Evolutionary conservation across 2,113 vertebrate genomes (phyloP), one percentile per base, ranked within the genome.

Genomic region (Candoia aspera): DNA sequence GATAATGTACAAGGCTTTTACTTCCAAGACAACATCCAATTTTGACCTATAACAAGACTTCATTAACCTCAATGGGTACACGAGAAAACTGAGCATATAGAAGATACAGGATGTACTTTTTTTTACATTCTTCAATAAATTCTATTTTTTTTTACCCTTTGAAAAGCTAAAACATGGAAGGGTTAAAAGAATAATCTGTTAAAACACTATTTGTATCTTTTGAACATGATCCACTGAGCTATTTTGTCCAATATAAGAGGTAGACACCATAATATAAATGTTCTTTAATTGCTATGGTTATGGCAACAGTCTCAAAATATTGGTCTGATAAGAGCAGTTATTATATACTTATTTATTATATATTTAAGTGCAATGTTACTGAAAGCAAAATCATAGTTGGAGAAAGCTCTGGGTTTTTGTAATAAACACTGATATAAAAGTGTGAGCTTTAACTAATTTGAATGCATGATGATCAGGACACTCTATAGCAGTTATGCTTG

Each of bases 1-100:
- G 94, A 95, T 92, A 90, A 94, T 92, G 0, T 0, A 21, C 55
- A 86, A 8, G 53, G 29, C 6, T 97, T 96, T 96, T 53, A 84
- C 90, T 95, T 87, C 49, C 88, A 57, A 90, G 84, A 88, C 1
- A 92, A n/a, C 17, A 89, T 79, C 94, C 79, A 84, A 0, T 92
- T 96, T 92, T 94, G 57, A 94, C 29, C 26, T 19, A 21, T 62
- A 64, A 86, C 53, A 92, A 94, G 29, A 89, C 92, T 91, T 88
- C 42, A 90, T 33, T 73, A 58, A 4, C 68, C 53, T 12, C 6
- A 17, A 94, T 15, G 87, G 33, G 10, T 8, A 94, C 58, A 90
- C 87, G 17, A 6, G 21, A 92, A 95, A 46, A 91, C 0, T 21
- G 62, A 13, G 85, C 55, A 90, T 8, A 59, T 68, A 85, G 84